A percentile compares a stretch with the other conserved stretches of the same genome.
These are phyloP conservation scores for Papilio protenor DNA, from an alignment of 2,888 invertebrate genomes.

Conservation along the genomic window DNA sequence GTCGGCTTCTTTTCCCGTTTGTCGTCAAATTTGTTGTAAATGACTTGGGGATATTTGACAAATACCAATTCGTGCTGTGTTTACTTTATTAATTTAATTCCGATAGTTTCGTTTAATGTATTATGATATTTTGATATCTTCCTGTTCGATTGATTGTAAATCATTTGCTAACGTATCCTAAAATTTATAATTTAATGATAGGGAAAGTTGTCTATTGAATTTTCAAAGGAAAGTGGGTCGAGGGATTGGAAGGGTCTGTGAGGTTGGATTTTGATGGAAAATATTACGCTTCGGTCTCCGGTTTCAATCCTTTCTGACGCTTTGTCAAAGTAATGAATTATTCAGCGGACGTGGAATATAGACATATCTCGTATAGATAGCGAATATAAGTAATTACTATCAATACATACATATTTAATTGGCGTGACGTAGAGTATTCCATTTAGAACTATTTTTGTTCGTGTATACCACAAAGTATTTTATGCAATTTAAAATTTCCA, in stretches of 20 bases:
- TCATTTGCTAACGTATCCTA: neutral
- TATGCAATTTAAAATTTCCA: neutral
- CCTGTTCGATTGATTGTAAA: neutral
- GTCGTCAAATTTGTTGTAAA: neutral
- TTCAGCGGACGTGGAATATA: neutral
- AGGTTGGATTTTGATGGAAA: slow-evolving; percentile 11
- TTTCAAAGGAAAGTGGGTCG: slow-evolving; percentile 16
- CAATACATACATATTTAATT: neutral
- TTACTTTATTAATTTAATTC: neutral
- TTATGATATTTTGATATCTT: neutral
- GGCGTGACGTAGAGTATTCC: too few species aligned
- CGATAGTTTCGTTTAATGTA: neutral
- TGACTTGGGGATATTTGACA: slow-evolving; percentile 4
- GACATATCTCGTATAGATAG: neutral
- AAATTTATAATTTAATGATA: slow-evolving; percentile 11
- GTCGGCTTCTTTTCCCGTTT: neutral
- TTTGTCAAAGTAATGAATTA: slow-evolving; percentile 22
- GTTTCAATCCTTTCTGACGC: slow-evolving; percentile 22
- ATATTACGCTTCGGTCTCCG: slow-evolving; percentile 15
- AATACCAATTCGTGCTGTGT: neutral
- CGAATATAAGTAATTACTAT: neutral
- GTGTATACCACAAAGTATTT: neutral
- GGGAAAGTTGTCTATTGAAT: slow-evolving; percentile 10
- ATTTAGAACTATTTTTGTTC: too few species aligned
- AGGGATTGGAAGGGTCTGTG: slow-evolving; percentile 18